Percentiles rank a stretch among this genome's conserved stretches.
phyloP scores from a whole-genome alignment of 2,113 vertebrate genomes.

The Chloropsis hardwickii region DNA sequence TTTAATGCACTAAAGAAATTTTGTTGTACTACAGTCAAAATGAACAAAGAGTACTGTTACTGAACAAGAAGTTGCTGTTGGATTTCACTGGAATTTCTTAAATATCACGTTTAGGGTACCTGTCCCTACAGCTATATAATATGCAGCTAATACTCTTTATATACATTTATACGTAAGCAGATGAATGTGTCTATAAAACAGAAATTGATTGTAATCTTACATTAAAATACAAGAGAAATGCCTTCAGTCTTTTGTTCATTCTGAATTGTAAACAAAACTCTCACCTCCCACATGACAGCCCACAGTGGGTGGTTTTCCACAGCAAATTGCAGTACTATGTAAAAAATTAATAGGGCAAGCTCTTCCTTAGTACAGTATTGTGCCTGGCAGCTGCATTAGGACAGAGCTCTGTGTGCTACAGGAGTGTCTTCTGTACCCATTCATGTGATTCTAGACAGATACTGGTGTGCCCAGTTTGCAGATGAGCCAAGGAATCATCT shows the following conservation, averaged over 20 bases:
- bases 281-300: neutral
- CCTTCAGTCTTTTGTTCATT: neutral
- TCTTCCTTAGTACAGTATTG: neutral
- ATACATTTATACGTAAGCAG: neutral
- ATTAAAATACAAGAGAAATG: rapidly evolving
- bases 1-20: neutral
- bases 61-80: neutral
- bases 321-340: neutral
- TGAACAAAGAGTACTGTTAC: neutral
- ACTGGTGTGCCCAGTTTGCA: neutral
- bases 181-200: neutral
- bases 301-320: neutral
- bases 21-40: neutral
- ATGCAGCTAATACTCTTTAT: neutral
- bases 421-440: neutral
- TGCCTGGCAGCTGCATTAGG: neutral
- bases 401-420: neutral
- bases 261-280: neutral
- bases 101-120: neutral
- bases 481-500: neutral
- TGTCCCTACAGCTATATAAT: neutral
- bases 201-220: neutral
- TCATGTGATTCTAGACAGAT: neutral
- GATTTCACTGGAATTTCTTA: neutral
- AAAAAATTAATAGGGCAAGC: neutral